These are phyloP conservation scores for Laupala kohalensis DNA, from an alignment of 1,140 invertebrate genomes.

Conservation along the genomic window DNA sequence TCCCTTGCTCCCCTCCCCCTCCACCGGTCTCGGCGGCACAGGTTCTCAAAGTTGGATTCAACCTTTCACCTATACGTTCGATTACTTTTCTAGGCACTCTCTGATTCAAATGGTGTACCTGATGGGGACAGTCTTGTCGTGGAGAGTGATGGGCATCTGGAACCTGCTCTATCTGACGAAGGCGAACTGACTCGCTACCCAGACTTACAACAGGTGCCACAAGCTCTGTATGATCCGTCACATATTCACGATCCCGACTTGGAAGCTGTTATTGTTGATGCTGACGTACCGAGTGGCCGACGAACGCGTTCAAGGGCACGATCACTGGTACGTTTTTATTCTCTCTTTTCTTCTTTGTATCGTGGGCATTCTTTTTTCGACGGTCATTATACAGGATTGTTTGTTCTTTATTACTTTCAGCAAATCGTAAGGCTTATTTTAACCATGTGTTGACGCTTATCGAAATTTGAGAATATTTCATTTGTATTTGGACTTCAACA, in stretches of 20 bases:
- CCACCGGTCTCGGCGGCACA: not conserved
- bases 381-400: too few relatives aligned
- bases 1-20: conserved; percentile 2
- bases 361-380: too few relatives aligned
- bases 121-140: conserved; percentile 10
- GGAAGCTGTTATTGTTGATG: conserved; percentile 19
- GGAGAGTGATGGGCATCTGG: conserved; percentile 5
- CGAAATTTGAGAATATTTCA: too few relatives aligned
- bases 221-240: conserved; percentile 8
- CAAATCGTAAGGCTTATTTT: too few relatives aligned
- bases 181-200: conserved; percentile 10
- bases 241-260: conserved; percentile 11
- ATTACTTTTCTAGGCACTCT: not conserved
- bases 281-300: not conserved
- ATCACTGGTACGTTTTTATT: not conserved
- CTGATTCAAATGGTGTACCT: not conserved
- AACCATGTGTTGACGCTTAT: too few relatives aligned
- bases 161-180: not conserved
- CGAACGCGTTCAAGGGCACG: not conserved
- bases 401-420: too few relatives aligned
- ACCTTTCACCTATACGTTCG: too few relatives aligned
- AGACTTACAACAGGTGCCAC: conserved; percentile 3
- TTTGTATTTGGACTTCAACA: too few relatives aligned
- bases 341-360: too few relatives aligned
- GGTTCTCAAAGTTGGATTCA: too few relatives aligned